Evolutionary conservation across 2,888 invertebrate species (phyloP), one percentile per base, ranked within the genome.

Genomic region (Hoplodrina blanda): DNA sequence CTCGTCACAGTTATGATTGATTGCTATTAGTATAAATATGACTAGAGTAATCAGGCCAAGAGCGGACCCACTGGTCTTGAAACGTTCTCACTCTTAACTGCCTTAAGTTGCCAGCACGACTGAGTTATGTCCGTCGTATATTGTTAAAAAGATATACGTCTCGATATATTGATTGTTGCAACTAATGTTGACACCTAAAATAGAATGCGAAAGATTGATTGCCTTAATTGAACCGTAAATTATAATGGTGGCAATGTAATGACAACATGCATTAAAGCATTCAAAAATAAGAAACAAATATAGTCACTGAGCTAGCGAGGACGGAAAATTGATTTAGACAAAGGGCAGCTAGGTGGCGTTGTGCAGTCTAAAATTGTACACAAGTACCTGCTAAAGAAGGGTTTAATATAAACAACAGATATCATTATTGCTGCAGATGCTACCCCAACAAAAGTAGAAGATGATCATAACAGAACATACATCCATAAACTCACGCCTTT

Each of bases 41-140:
- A 91, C 85, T 89, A 73, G 72, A 82, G 85, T 85, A 93, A 92
- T 87, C 90, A 92, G 94, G 95, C 93, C 95, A 95, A 94, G 95
- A 92, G 75, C 91, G 78, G 75, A 83, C 61, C 76, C 44, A 79
- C 79, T 85, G 90, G 83, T 92, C 93, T 93, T 93, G 91, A 93
- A 90, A 93, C 81, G 91, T 91, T 92, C 90, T 90, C 90, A 91
- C 92, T 90, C 91, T 86, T 91, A 89, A 90, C 88, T 84, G 85
- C 87, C 78, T 78, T 73, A 79, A 85, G 85, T 85, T 94, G 94
- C 94, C 94, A 94, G 90, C 74, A 69, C 73, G 74, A 70, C 67
- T 91, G 91, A 93, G 72, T 91, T 89, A 92, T 91, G 73, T 82
- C 70, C 67, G 62, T 83, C 73, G 81, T 76, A 69, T 85, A 87